phyloP scores from a whole-genome alignment of 2,113 vertebrate species.

The Scopus umbretta region DNA sequence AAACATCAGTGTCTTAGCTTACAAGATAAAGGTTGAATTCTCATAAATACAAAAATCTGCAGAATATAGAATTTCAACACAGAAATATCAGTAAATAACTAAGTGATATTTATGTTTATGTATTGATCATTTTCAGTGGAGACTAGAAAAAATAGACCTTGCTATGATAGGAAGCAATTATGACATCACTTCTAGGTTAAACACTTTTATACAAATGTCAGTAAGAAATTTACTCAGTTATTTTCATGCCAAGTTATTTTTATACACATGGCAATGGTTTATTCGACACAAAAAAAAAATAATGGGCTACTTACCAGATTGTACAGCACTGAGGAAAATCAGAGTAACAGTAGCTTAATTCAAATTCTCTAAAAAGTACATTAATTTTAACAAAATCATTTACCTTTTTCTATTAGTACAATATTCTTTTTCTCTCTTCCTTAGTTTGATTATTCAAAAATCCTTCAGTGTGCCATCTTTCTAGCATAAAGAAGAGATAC shows the following conservation, averaged over 20 bases:
- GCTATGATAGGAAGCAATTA: neutral
- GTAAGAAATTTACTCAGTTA: neutral
- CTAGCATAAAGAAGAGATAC: neutral
- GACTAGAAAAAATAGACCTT: neutral
- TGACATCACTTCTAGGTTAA: neutral
- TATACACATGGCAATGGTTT: neutral
- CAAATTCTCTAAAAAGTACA: neutral
- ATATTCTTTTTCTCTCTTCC: neutral
- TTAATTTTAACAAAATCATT: neutral
- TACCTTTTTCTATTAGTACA: neutral
- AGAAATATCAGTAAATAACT: neutral
- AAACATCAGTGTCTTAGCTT: neutral
- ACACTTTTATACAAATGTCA: neutral
- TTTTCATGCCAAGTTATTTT: neutral
- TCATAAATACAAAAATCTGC: neutral
- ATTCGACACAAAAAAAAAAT: neutral
- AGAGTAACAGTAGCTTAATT: neutral
- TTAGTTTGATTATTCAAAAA: neutral
- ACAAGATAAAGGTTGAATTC: neutral
- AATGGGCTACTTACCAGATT: neutral
- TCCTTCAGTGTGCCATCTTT: neutral
- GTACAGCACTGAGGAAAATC: neutral
- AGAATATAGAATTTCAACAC: neutral
- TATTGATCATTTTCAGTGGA: neutral
- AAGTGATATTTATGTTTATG: neutral